Conservation (phyloP, 1,140 invertebrate genomes). For the Musca vetustissima region DNA sequence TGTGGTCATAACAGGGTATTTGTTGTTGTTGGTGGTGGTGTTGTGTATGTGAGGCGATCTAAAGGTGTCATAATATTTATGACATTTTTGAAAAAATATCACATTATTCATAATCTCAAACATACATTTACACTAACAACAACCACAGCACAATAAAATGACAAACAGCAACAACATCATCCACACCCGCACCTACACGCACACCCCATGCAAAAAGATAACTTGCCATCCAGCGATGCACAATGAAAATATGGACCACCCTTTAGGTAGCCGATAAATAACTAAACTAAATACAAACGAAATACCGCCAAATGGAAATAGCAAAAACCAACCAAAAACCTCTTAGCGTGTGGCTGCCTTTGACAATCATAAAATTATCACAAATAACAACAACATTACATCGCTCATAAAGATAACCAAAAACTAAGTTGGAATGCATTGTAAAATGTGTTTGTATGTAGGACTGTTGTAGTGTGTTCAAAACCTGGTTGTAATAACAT, state of each 20-base stretch:
- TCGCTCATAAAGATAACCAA: background rate
- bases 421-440: no score
- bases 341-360: slow-evolving; percentile 12
- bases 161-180: no score
- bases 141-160: background rate
- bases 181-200: background rate
- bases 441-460: no score
- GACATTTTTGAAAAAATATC: slow-evolving; percentile 27
- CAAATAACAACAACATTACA: background rate
- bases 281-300: slow-evolving; percentile 11
- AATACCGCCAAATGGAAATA: background rate
- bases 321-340: background rate
- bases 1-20: background rate
- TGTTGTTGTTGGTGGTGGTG: background rate
- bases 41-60: background rate
- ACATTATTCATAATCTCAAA: slow-evolving; percentile 7
- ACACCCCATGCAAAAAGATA: background rate
- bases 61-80: slow-evolving; percentile 32
- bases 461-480: no score
- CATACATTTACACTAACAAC: background rate
- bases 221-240: no score
- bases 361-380: background rate
- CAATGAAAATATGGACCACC: slow-evolving; percentile 26
- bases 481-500: no score
- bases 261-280: slow-evolving; percentile 11